Percentiles rank a stretch among this genome's conserved stretches.
Evolutionary conservation across 2,113 vertebrate genomes (phyloP).

Genomic region (Erpornis zantholeuca): DNA sequence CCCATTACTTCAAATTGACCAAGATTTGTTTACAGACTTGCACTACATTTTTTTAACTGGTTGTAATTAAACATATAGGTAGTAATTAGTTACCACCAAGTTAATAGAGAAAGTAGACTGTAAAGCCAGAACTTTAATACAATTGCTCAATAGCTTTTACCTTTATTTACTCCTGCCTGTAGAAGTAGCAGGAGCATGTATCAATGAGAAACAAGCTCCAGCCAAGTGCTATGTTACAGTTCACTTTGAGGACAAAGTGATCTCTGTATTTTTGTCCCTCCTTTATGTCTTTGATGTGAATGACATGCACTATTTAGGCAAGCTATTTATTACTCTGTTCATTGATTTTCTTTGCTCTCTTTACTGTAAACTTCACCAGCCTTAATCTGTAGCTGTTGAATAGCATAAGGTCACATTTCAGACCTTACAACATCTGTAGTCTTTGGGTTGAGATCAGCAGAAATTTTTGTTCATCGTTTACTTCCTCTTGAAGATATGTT

Average conservation of each 20-base stretch:
- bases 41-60: neutral
- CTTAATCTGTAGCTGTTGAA: neutral
- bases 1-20: neutral
- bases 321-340: neutral
- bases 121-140: neutral
- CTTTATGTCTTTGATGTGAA: neutral
- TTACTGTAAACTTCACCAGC: neutral
- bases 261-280: neutral
- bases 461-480: neutral
- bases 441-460: neutral
- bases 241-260: neutral
- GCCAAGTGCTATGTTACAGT: neutral
- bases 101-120: constrained; percentile 8
- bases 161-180: neutral
- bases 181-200: neutral
- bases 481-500: neutral
- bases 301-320: neutral
- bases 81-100: neutral
- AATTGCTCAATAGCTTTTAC: neutral
- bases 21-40: neutral
- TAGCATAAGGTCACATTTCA: neutral
- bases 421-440: neutral
- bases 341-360: neutral
- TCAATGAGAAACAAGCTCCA: neutral
- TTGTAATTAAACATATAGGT: neutral